Base-by-base conservation (phyloP, 1,140 invertebrate species). In the Brachystomella parvula region DNA sequence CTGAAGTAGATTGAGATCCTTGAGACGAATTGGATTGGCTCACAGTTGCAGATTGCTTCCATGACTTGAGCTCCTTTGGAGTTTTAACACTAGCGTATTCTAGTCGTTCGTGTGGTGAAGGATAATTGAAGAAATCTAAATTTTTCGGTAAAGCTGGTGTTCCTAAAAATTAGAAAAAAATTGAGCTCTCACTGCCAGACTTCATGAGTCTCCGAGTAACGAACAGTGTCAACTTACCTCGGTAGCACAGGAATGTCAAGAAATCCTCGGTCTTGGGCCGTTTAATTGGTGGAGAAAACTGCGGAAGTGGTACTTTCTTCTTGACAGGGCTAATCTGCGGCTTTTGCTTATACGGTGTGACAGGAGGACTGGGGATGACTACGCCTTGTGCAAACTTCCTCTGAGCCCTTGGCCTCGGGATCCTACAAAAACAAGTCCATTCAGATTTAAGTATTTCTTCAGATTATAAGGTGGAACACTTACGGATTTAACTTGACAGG, bases 201-300 rank as follows among this genome's bases (percentile, higher is more conserved):
- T 19, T 39, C 6, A 53, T 24, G 9, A 9, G 24, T 53, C 49
- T 53, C 32, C 15, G 33, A 17, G 26, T 12, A 44, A 12, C 39
- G n/a, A 9, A 44, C 9, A n/a, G 9, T 44, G 21, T 39, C 58
- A 17, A 72, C 65, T 68, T 79, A 86, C 90, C 89, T 81, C 90
- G 81, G 72, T 91, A 87, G 77, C 91, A 94, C 2, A 94, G 80
- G 77, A 92, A 94, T 68, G 89, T 93, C 28, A 94, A 76, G 76
- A 94, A 94, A 78, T 94, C 90, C 81, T 94, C 90, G 2, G 91
- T 91, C 72, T 91, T 92, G 32, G 90, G 89, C 72, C 87, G 79
- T 75, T 84, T 87, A 57, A 84, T 83, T 26, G 66, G 70, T 47
- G 84, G 85, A 71, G 47, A 85, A 78, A 66, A 83, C 80, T 74